These are phyloP conservation scores for Haliclona indistincta DNA, from an alignment of 37 sponge, comb jelly and placozoan species.

Conservation along the genomic window DNA sequence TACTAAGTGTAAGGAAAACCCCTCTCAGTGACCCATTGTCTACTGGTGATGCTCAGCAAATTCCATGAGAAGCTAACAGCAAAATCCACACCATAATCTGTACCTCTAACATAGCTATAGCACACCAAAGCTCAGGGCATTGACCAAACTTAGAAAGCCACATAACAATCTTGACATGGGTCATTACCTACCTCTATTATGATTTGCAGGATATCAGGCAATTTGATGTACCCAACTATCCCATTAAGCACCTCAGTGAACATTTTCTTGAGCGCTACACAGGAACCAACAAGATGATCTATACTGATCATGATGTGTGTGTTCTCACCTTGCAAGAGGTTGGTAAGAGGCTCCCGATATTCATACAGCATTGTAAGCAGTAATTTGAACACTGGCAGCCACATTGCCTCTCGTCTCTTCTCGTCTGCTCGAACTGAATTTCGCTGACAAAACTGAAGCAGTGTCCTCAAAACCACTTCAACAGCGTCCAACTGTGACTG, in stretches of 20 bases:
- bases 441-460: slow-evolving; percentile 71
- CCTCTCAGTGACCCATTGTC: neutral
- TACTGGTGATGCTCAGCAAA: neutral
- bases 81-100: slow-evolving; percentile 11
- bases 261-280: slow-evolving; percentile 41
- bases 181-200: slow-evolving; percentile 53
- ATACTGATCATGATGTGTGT: neutral
- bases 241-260: slow-evolving; percentile 54
- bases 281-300: neutral
- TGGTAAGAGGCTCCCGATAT: neutral
- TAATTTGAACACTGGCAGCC: neutral
- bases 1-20: slow-evolving; percentile 6
- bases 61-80: neutral
- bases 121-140: no score
- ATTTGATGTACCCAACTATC: slow-evolving; percentile 65
- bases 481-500: slow-evolving; percentile 13
- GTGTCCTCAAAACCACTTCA: slow-evolving; percentile 27
- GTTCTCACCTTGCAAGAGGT: neutral
- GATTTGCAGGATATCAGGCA: slow-evolving; percentile 64
- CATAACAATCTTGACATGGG: neutral
- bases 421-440: slow-evolving; percentile 45
- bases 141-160: neutral
- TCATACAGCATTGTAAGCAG: neutral
- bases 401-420: slow-evolving; percentile 39
- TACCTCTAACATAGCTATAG: no score